These are phyloP conservation scores for Sebastes taczanowskii DNA, from an alignment of 2,797 vertebrate genomes.

Conservation along the genomic window DNA sequence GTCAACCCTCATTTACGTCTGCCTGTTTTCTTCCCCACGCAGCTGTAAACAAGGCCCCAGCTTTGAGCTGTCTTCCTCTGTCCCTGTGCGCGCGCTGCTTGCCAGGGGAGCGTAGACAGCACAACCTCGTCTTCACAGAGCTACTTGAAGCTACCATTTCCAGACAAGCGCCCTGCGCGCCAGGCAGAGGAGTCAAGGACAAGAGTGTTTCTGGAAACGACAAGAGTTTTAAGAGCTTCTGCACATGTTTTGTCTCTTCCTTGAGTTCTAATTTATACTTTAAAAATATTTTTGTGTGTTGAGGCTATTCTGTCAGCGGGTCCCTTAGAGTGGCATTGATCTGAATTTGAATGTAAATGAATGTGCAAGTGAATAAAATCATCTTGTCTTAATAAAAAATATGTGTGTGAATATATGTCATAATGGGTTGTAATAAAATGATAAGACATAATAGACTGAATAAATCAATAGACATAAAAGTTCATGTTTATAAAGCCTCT, in stretches of 20 bases:
- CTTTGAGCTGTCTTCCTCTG: conserved; percentile 86
- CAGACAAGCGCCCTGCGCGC: conserved; percentile 80
- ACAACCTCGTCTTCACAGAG: conserved; percentile 80
- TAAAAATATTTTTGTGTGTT: conserved; percentile 58
- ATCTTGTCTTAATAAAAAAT: background rate
- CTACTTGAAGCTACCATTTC: conserved; percentile 84
- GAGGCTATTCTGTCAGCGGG: background rate
- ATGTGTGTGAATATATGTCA: conserved; percentile 1
- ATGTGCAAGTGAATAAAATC: background rate
- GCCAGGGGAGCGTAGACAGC: conserved; percentile 84
- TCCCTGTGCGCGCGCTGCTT: conserved; percentile 72
- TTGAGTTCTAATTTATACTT: conserved; percentile 60
- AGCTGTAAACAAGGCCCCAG: conserved; percentile 91
- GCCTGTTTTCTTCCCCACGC: conserved; percentile 88
- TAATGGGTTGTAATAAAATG: background rate
- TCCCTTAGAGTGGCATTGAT: background rate
- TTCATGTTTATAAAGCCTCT: conserved; percentile 25
- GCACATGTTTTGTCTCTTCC: conserved; percentile 66
- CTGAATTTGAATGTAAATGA: background rate
- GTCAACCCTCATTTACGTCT: conserved; percentile 98
- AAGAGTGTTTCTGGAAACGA: conserved; percentile 80
- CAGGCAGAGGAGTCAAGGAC: conserved; percentile 79
- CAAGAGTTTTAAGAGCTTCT: conserved; percentile 81
- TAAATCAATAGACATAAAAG: conserved; percentile 25
- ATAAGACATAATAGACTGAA: background rate